Evolutionary conservation across 2,888 invertebrate species (phyloP).

Genomic region (Euphydryas editha): DNA sequence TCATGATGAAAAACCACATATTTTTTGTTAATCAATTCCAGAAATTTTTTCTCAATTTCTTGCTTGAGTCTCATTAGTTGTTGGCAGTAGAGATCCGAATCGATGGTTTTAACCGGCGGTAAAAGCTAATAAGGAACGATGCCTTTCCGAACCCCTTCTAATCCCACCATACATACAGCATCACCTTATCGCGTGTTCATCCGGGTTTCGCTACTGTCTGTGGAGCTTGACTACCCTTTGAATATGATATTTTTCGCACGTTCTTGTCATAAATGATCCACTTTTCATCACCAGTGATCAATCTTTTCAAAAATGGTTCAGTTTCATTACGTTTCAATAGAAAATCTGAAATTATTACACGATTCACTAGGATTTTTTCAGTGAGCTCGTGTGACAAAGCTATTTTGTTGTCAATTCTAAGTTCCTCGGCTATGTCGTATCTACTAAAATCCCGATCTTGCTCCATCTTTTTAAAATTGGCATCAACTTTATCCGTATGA

Average conservation of each 20-base stretch:
- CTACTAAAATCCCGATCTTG: neutral
- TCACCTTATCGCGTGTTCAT: neutral
- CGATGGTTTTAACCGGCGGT: neutral
- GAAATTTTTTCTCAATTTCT: neutral
- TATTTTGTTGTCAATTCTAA: too few relatives aligned
- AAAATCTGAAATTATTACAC: neutral
- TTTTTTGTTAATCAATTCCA: neutral
- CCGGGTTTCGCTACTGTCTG: neutral
- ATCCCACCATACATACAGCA: neutral
- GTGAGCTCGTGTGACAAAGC: too few relatives aligned
- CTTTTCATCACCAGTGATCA: neutral
- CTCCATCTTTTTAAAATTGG: neutral
- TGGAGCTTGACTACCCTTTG: neutral
- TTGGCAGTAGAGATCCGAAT: neutral
- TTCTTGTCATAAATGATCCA: too few relatives aligned
- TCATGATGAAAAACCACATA: neutral
- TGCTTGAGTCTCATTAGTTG: neutral
- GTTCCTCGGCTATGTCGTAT: neutral
- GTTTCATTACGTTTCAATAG: neutral
- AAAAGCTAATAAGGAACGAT: neutral
- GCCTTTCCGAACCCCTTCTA: neutral
- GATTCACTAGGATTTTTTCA: too few relatives aligned
- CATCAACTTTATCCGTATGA: neutral
- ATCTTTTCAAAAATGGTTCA: neutral
- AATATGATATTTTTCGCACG: too few relatives aligned